Conservation (phyloP, 2,888 invertebrate species). For the Gastracanthus pulcherrimus region DNA sequence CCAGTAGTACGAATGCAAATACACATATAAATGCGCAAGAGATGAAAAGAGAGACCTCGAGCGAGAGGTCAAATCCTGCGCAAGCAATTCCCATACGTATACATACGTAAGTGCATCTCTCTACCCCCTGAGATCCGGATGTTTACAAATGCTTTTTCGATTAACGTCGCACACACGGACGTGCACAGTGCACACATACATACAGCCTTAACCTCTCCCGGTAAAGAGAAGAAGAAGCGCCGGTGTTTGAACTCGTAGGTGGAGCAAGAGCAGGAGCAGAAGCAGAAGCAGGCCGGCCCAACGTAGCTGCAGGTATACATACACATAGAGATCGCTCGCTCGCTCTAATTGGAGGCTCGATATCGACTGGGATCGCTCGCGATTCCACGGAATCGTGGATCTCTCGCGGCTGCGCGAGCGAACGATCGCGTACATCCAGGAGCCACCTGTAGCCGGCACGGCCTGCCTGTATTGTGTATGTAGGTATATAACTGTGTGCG, state of each 20-base stretch:
- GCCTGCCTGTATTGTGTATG: too few species aligned
- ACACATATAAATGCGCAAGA: too few species aligned
- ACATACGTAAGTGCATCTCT: neutral
- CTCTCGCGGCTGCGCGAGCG: conserved; percentile 63
- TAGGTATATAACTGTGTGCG: neutral
- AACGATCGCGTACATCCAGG: neutral
- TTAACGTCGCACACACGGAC: too few species aligned
- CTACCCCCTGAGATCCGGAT: conserved; percentile 17
- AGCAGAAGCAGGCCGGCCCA: neutral
- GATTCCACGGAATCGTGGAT: conserved; percentile 75
- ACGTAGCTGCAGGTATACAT: neutral
- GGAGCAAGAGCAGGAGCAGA: conserved; percentile 12
- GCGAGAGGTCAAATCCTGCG: conserved; percentile 1
- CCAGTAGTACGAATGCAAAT: too few species aligned
- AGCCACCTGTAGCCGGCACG: conserved; percentile 55
- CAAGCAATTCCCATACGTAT: conserved; percentile 24
- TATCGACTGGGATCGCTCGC: conserved; percentile 71
- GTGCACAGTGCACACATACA: neutral
- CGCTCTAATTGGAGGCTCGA: conserved; percentile 73
- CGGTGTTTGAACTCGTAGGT: conserved; percentile 20
- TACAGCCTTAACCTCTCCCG: neutral
- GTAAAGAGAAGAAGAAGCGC: neutral
- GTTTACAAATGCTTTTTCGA: conserved; percentile 48
- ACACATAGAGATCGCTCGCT: conserved; percentile 65
- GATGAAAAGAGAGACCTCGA: neutral